Evolutionary conservation across 2,888 invertebrate genomes (phyloP), one percentile per base, ranked within the genome.

Genomic region (Patella caerulea): DNA sequence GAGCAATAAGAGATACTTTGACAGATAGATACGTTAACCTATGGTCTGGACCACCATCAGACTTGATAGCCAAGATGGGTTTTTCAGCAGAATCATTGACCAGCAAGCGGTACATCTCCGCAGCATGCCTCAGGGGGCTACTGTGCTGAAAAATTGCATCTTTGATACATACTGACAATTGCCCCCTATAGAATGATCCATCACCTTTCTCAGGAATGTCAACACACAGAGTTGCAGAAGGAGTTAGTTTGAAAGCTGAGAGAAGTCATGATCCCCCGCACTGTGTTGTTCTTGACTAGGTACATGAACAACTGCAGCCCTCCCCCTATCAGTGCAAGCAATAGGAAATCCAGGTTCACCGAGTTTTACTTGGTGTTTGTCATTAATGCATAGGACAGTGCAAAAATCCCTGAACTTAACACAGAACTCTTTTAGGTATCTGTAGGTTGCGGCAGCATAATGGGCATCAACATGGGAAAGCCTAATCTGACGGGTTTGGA

Each of bases 241-340:
- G 77, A 29, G 71, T 71, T 55, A 77, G 53, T 55, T 73, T 70
- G 56, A 77, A 24, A 34, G 73, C 74, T 14, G n/a, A n/a, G 74
- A 70, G 70, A 78, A 77, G 65, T 77, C 77, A 78, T 79, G 79
- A 34, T 79, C 79, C 65, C 53, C 73, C 7, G 74, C 78, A 59
- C 74, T 52, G 19, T 77, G 72, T 29, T 77, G 72, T 29, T 53
- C 15, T 59, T 70, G 15, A 65, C 65, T 19, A 65, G 71, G 34
- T 59, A 17, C 19, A 29, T 72, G 69, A 29, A 72, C 72, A 17
- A 79, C n/a, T 11, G 55, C 76, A 24, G 45, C 24, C 19, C 65
- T 55, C 24, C 74, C 71, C 19, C 79, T 54, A 15, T 69, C 72
- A 19, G 24, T 55, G 34, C 77, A 69, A 45, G 77, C 78, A 19